These are phyloP conservation scores for Dasysyrphus tricinctus DNA, from an alignment of 2,888 invertebrate species.

Conservation along the genomic window DNA sequence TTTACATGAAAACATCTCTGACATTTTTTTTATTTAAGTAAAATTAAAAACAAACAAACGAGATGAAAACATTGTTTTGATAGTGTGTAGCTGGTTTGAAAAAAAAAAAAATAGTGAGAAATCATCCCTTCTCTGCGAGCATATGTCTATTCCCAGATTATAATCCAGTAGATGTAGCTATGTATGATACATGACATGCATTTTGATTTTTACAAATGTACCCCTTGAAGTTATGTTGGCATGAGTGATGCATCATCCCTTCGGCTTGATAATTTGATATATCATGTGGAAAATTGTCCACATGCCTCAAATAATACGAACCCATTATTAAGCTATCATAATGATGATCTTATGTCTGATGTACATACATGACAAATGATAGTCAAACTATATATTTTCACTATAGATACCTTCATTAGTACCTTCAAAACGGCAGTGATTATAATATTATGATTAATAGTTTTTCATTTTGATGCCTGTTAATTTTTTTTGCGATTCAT, in stretches of 20 bases:
- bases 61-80: constrained; percentile 20
- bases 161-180: constrained; percentile 15
- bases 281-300: constrained; percentile 67
- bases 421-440: not conserved
- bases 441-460: not conserved
- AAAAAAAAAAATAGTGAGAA: not conserved
- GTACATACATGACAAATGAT: not conserved
- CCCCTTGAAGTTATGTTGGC: constrained; percentile 27
- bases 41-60: constrained; percentile 37
- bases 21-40: not conserved
- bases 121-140: constrained; percentile 12
- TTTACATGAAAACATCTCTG: constrained; percentile 14
- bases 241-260: constrained; percentile 29
- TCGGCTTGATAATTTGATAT: constrained; percentile 43
- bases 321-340: constrained; percentile 47
- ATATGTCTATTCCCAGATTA: constrained; percentile 39
- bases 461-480: not conserved
- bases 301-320: constrained; percentile 34
- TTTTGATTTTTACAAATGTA: constrained; percentile 49
- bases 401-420: not conserved
- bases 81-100: constrained; percentile 9
- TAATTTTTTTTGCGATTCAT: not conserved
- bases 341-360: constrained; percentile 29
- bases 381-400: not conserved
- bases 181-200: constrained; percentile 53